These are phyloP conservation scores for Bolinopsis microptera DNA, from an alignment of 37 sponge, comb jelly and placozoan genomes.

Conservation along the genomic window DNA sequence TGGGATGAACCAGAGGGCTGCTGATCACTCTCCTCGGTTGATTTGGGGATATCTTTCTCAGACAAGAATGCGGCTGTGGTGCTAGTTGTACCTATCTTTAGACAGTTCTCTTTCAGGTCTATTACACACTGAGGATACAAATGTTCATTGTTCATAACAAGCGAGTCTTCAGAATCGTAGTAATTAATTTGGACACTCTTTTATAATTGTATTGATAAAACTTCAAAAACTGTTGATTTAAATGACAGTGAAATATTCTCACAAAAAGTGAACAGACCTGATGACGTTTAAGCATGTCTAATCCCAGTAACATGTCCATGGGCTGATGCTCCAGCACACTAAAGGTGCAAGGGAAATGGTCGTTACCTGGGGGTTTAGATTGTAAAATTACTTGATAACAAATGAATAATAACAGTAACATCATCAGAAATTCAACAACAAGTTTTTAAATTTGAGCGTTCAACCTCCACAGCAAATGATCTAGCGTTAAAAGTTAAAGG, in stretches of 20 bases:
- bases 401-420: no score
- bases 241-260: no score
- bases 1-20: neutral
- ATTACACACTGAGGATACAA: constrained; percentile 78
- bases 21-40: neutral
- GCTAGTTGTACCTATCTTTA: constrained; percentile 81
- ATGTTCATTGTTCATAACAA: no score
- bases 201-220: no score
- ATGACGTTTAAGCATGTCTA: constrained; percentile 96
- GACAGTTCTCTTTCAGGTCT: constrained; percentile 81
- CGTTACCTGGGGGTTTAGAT: constrained; percentile 38
- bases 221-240: no score
- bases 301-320: constrained; percentile 87
- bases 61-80: constrained; percentile 78
- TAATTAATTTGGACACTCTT: neutral
- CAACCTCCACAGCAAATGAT: no score
- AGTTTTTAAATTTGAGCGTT: no score
- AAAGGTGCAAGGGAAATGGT: constrained; percentile 86
- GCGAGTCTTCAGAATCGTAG: neutral
- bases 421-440: no score
- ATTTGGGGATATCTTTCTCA: constrained; percentile 77
- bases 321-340: constrained; percentile 81
- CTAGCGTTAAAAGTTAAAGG: no score
- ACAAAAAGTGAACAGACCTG: no score
- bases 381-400: no score